Conservation (phyloP, 2,888 invertebrate species). For the Brachyptera risi region DNA sequence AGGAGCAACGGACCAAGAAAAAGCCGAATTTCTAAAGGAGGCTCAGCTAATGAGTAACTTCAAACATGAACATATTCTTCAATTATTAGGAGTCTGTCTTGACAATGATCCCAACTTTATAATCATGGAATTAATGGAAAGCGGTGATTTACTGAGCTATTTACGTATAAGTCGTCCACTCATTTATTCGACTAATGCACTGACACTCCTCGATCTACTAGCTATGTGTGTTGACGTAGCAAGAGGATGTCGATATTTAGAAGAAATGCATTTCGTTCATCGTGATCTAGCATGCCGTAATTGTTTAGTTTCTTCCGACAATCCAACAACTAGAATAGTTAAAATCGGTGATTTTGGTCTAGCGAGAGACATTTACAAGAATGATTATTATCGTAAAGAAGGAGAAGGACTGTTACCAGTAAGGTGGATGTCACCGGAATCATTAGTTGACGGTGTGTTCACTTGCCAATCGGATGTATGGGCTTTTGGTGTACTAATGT, state of each 20-base stretch:
- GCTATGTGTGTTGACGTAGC: conserved; percentile 95
- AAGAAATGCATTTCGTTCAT: conserved; percentile 96
- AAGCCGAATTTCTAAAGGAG: conserved; percentile 92
- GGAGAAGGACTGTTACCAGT: conserved; percentile 82
- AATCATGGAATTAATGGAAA: conserved; percentile 97
- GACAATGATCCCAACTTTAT: conserved; percentile 92
- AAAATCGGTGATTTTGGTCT: conserved; percentile 97
- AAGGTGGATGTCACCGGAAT: conserved; percentile 98
- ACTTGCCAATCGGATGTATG: conserved; percentile 96
- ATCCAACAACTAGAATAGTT: conserved; percentile 70
- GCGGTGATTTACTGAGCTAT: conserved; percentile 90
- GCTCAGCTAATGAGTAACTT: conserved; percentile 97
- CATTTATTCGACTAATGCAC: conserved; percentile 57
- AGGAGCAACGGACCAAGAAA: conserved; percentile 85
- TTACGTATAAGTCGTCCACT: conserved; percentile 75
- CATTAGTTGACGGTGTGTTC: conserved; percentile 91
- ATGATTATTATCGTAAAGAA: conserved; percentile 91
- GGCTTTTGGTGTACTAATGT: conserved; percentile 90
- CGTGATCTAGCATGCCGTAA: conserved; percentile 94
- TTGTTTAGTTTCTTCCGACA: conserved; percentile 78
- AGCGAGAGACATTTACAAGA: conserved; percentile 94
- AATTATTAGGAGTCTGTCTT: conserved; percentile 89
- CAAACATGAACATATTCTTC: conserved; percentile 91
- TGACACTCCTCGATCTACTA: conserved; percentile 79
- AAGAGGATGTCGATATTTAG: conserved; percentile 90